Evolutionary conservation across 1,140 invertebrate species (phyloP), one percentile per base, ranked within the genome.

Genomic region (Rhynchophorus ferrugineus): DNA sequence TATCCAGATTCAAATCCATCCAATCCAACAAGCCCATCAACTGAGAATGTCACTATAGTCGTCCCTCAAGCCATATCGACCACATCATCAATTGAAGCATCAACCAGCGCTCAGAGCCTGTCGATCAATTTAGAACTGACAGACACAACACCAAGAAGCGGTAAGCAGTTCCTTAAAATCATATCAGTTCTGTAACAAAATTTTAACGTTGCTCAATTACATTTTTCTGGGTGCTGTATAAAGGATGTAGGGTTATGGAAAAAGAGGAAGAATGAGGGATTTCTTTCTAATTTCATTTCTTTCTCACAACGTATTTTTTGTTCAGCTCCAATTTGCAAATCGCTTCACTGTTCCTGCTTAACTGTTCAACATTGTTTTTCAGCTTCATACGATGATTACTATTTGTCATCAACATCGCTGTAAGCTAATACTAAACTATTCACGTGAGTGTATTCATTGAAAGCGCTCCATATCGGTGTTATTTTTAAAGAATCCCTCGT

Each of bases 391-490:
- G 76, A 78, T 71, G 74, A 75, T 69, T 77, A 17, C 20, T 51
- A 76, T 73, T 77, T 75, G 64, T 78, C 76, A 66, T 77, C 75
- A 65, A 78, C 76, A 53, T 78, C 76, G 67, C 74, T 78, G 66
- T 78, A 76, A 47, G 36, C 21, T 47, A 29, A 49, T 39, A 24
- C 22, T 48, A 50, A 38, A 34, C 39, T 37, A 20, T 39, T 43
- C 49, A 49, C 47, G 58, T 59, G 58, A 59, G 58, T 59, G 47
- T 56, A 38, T 41, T 13, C 18, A n/a, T 35, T 19, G 7, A 9
- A 24, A n/a, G n/a, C n/a, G n/a, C n/a, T 17, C 17, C 20, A 6
- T 41, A 17, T 41, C 38, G 38, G 8, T 7, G 16, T 41, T 18
- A 17, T 20, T 41, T 41, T 18, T 3, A 41, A 17, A 1, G 1